phyloP scores from a whole-genome alignment of 2,888 invertebrate genomes.

The Coecobrya sp. region DNA sequence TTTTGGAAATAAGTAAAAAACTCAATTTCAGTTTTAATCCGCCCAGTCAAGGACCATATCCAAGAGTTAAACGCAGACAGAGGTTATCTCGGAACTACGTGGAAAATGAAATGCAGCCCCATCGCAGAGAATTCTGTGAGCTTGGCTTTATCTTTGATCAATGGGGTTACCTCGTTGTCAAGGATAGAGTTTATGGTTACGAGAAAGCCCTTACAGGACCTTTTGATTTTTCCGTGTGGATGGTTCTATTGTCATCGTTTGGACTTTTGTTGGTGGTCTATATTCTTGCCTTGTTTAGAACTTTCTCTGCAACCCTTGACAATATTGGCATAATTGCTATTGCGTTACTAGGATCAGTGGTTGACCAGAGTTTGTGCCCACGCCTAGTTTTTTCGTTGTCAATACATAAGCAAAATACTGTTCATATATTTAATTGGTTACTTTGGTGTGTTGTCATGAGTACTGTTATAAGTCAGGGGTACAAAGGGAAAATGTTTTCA shows the following conservation, averaged over 20 bases:
- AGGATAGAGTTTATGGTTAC: neutral
- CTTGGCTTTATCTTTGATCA: constrained; percentile 54
- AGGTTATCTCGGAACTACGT: neutral
- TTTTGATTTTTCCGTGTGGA: constrained; percentile 39
- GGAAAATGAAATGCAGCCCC: neutral
- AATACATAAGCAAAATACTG: neutral
- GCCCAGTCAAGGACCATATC: neutral
- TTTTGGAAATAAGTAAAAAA: constrained; percentile 17
- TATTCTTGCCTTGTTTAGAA: neutral
- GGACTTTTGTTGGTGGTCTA: neutral
- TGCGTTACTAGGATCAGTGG: neutral
- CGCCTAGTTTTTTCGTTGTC: neutral
- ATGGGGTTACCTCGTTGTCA: constrained; percentile 38
- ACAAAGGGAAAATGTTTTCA: constrained; percentile 61
- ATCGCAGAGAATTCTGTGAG: constrained; percentile 43
- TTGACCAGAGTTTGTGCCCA: constrained; percentile 41
- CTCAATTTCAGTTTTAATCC: neutral
- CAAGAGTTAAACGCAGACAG: constrained; percentile 6
- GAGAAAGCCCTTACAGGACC: constrained; percentile 48
- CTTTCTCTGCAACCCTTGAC: neutral
- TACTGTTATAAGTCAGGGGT: neutral
- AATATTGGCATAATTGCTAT: neutral
- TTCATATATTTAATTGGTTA: neutral
- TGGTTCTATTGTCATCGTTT: neutral
- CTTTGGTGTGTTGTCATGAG: constrained; percentile 21